Conservation (phyloP, 2,888 invertebrate genomes). For the Amphipoea lucens region DNA sequence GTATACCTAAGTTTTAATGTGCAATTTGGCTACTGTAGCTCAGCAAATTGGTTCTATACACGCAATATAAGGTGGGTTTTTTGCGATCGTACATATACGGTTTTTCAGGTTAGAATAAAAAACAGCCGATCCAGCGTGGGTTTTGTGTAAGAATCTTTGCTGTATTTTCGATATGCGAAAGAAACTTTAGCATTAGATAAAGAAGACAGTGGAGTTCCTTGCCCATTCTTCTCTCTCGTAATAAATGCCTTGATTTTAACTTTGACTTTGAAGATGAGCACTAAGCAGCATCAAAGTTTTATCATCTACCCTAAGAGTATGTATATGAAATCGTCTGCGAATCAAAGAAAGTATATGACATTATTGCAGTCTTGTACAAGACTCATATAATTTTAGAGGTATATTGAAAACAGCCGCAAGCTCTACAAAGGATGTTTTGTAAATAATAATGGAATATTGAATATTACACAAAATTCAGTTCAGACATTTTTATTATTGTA, state of each 20-base stretch:
- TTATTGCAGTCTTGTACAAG: background rate
- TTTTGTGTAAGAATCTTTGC: background rate
- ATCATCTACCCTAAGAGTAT: background rate
- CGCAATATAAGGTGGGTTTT: conserved; percentile 38
- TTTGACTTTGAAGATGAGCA: background rate
- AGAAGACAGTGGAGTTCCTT: background rate
- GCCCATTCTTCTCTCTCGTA: background rate
- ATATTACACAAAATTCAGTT: background rate
- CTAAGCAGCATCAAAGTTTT: background rate
- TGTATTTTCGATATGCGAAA: background rate
- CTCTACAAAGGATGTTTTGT: background rate
- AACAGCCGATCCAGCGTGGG: no score
- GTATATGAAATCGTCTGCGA: background rate
- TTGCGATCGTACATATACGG: conserved; percentile 2
- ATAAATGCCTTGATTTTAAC: background rate
- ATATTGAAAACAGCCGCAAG: background rate
- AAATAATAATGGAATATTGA: background rate
- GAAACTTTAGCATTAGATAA: no score
- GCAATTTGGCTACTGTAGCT: conserved; percentile 36
- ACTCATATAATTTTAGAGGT: background rate
- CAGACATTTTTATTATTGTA: background rate
- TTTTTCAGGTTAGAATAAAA: conserved; percentile 5
- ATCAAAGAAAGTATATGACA: background rate
- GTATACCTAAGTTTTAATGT: conserved; percentile 54
- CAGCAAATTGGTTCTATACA: conserved; percentile 37